These are phyloP conservation scores for Paraplagusia blochii DNA, from an alignment of 2,113 vertebrate species.

Conservation along the genomic window DNA sequence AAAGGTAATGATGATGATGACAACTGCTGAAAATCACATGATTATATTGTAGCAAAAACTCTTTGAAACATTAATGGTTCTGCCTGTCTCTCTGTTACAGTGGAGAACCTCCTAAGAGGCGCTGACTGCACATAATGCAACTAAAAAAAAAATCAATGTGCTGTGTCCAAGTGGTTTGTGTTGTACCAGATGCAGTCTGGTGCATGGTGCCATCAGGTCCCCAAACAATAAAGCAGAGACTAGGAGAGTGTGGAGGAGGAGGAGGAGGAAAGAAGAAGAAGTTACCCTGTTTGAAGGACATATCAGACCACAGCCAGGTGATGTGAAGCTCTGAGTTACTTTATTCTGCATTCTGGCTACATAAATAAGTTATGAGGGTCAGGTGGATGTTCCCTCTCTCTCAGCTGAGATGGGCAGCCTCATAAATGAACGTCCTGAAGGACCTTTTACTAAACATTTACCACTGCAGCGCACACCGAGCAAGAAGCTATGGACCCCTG, in stretches of 20 bases:
- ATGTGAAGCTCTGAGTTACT: conserved; percentile 25
- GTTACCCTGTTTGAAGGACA: conserved; percentile 26
- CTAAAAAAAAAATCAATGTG: background rate
- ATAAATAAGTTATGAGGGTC: conserved; percentile 51
- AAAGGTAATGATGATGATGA: too few relatives aligned
- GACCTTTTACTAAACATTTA: conserved; percentile 17
- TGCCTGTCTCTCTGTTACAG: background rate
- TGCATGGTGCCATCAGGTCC: background rate
- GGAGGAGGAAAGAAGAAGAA: too few relatives aligned
- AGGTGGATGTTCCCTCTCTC: conserved; percentile 13
- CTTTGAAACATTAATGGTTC: too few relatives aligned
- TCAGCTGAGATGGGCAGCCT: conserved; percentile 30
- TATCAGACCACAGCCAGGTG: conserved; percentile 8
- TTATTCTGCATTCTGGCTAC: conserved; percentile 37
- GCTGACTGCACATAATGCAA: background rate
- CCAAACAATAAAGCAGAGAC: conserved; percentile 17
- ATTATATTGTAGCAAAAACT: too few relatives aligned
- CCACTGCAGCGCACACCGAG: background rate
- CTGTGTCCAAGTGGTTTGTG: background rate
- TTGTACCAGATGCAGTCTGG: conserved; percentile 2
- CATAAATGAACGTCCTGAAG: conserved; percentile 33
- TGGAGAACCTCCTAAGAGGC: background rate
- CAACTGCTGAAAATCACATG: too few relatives aligned
- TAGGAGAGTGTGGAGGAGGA: conserved; percentile 6
- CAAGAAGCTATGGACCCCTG: background rate